Conservation (phyloP, 2,888 invertebrate species). For the Cremastinae sp. region DNA sequence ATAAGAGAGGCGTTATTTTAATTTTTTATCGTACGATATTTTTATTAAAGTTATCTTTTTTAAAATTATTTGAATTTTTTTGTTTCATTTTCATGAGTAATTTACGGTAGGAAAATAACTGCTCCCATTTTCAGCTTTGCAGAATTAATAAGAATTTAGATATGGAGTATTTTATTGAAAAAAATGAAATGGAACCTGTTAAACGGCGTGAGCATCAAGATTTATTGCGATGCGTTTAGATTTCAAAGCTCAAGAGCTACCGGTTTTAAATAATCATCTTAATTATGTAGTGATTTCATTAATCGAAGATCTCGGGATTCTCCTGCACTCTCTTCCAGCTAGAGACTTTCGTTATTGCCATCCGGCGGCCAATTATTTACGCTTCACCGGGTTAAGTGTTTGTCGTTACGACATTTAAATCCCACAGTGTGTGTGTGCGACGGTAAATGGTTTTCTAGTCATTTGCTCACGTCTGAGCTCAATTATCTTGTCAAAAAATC, state of each 20-base stretch:
- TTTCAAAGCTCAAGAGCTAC: slow-evolving; percentile 63
- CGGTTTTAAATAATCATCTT: slow-evolving; percentile 72
- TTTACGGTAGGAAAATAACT: too few relatives aligned
- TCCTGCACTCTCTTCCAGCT: slow-evolving; percentile 2
- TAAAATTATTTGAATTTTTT: too few relatives aligned
- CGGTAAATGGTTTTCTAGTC: slow-evolving; percentile 12
- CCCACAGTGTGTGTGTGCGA: slow-evolving; percentile 3
- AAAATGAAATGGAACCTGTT: slow-evolving; percentile 26
- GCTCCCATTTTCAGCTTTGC: too few relatives aligned
- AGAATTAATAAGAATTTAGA: too few relatives aligned
- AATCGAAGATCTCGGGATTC: slow-evolving; percentile 46
- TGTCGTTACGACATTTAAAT: slow-evolving; percentile 29
- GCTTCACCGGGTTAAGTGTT: slow-evolving; percentile 41
- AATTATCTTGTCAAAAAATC: slow-evolving; percentile 23
- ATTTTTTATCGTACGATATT: too few relatives aligned
- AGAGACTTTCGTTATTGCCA: slow-evolving; percentile 32
- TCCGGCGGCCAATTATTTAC: slow-evolving; percentile 48
- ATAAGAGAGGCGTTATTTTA: too few relatives aligned
- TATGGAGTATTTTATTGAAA: too few relatives aligned
- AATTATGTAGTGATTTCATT: slow-evolving; percentile 65
- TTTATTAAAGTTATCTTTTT: too few relatives aligned
- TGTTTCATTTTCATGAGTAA: too few relatives aligned
- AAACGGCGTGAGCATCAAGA: slow-evolving; percentile 33
- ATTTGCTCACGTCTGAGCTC: slow-evolving; percentile 1
- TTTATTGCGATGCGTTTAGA: slow-evolving; percentile 33